Evolutionary conservation across 2,797 vertebrate species (phyloP).

Genomic region (Clarias platycephalus): DNA sequence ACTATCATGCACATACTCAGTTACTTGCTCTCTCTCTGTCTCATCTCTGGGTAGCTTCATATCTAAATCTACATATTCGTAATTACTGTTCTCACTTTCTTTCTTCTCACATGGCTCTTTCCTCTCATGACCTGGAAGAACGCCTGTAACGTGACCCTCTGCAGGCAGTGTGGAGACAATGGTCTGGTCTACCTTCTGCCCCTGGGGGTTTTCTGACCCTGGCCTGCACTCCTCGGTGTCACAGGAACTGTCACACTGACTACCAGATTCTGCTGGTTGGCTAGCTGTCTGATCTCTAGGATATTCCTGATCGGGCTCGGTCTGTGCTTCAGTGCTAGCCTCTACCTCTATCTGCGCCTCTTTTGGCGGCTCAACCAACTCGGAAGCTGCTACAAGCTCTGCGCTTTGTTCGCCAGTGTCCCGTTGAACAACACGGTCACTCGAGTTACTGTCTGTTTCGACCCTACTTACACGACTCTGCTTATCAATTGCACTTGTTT

Average conservation of each 20-base stretch:
- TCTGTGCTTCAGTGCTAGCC: not conserved
- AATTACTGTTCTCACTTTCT: conserved; percentile 7
- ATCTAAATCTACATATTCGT: conserved; percentile 6
- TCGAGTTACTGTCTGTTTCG: conserved; percentile 1
- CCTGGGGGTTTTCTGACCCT: conserved; percentile 29
- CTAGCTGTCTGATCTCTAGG: not conserved
- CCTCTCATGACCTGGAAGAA: conserved; percentile 42
- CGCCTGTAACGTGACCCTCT: conserved; percentile 23
- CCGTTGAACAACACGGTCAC: conserved; percentile 2
- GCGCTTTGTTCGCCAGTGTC: not conserved
- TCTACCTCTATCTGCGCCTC: not conserved
- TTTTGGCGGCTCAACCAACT: not conserved
- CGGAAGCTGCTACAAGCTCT: not conserved
- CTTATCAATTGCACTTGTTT: conserved; percentile 13
- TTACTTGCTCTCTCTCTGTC: not conserved
- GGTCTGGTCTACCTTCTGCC: conserved; percentile 37
- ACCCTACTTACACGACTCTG: not conserved
- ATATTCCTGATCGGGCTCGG: conserved; percentile 18
- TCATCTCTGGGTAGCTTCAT: conserved; percentile 43
- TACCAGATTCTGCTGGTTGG: not conserved
- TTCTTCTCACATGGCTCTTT: conserved; percentile 31
- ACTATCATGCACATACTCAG: conserved; percentile 18
- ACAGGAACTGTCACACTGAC: conserved; percentile 11
- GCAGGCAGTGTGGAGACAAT: conserved; percentile 29
- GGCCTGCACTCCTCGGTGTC: conserved; percentile 10